phyloP scores from a whole-genome alignment of 1,140 invertebrate species.

The Leptinotarsa defecta region DNA sequence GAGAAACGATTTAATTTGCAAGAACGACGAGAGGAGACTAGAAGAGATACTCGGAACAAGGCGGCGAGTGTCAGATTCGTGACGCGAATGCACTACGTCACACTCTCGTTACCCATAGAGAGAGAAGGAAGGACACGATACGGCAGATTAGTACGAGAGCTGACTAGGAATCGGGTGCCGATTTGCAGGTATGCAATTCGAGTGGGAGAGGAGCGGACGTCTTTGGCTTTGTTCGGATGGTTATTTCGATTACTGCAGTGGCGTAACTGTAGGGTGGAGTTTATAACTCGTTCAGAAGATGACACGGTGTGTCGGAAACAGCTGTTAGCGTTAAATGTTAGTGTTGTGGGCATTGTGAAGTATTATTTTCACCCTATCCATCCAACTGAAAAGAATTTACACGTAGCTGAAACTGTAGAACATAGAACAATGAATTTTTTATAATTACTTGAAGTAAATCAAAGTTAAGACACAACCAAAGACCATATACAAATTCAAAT shows the following conservation, averaged over 20 bases:
- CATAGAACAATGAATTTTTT: too few species aligned
- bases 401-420: background rate
- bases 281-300: background rate
- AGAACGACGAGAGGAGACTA: conserved; percentile 24
- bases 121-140: background rate
- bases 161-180: background rate
- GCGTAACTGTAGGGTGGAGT: background rate
- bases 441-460: too few species aligned
- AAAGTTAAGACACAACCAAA: too few species aligned
- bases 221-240: background rate
- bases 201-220: background rate
- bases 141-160: background rate
- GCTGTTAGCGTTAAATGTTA: background rate
- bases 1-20: conserved; percentile 23
- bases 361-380: too few species aligned
- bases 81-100: conserved; percentile 23
- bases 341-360: background rate
- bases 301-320: background rate
- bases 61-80: conserved; percentile 23
- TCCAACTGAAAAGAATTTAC: too few species aligned
- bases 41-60: conserved; percentile 21
- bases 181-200: background rate
- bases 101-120: conserved; percentile 24
- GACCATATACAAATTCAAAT: too few species aligned
- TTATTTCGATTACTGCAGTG: background rate